These are phyloP conservation scores for Amphipyra tragopoginis DNA, from an alignment of 2,888 invertebrate genomes.

Conservation along the genomic window DNA sequence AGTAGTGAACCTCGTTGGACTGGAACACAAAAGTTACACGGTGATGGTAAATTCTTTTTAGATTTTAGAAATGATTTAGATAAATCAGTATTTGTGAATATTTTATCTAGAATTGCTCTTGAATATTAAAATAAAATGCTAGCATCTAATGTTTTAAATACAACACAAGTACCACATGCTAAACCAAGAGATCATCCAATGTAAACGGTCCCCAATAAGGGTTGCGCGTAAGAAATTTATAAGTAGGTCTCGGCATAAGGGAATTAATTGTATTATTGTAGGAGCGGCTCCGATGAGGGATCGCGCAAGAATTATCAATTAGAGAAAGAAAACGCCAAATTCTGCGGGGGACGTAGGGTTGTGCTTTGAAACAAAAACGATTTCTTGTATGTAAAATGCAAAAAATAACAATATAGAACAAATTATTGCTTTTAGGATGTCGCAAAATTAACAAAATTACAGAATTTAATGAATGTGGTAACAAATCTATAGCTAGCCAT, in stretches of 20 bases:
- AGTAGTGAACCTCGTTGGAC: too few species aligned
- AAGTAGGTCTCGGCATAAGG: slow-evolving; percentile 83
- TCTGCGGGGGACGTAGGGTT: slow-evolving; percentile 55
- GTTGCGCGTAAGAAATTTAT: slow-evolving; percentile 79
- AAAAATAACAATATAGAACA: not conserved
- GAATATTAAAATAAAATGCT: too few species aligned
- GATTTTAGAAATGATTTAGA: too few species aligned
- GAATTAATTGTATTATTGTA: slow-evolving; percentile 90
- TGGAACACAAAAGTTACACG: too few species aligned
- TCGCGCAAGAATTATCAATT: slow-evolving; percentile 89
- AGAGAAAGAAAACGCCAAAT: slow-evolving; percentile 81
- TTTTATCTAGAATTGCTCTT: too few species aligned
- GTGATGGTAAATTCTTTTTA: too few species aligned
- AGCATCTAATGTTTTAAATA: not conserved
- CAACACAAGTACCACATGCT: not conserved
- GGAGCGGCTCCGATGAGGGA: slow-evolving; percentile 79
- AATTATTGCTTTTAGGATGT: too few species aligned
- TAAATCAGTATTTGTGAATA: too few species aligned
- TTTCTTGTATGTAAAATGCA: slow-evolving; percentile 4
- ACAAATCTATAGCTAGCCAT: too few species aligned
- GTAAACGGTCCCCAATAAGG: slow-evolving; percentile 71
- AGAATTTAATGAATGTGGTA: too few species aligned
- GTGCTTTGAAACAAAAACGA: slow-evolving; percentile 19
- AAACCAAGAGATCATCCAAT: slow-evolving; percentile 38
- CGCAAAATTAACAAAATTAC: too few species aligned